Conservation (phyloP, 2,888 invertebrate species). For the Tachystola acroxantha region DNA sequence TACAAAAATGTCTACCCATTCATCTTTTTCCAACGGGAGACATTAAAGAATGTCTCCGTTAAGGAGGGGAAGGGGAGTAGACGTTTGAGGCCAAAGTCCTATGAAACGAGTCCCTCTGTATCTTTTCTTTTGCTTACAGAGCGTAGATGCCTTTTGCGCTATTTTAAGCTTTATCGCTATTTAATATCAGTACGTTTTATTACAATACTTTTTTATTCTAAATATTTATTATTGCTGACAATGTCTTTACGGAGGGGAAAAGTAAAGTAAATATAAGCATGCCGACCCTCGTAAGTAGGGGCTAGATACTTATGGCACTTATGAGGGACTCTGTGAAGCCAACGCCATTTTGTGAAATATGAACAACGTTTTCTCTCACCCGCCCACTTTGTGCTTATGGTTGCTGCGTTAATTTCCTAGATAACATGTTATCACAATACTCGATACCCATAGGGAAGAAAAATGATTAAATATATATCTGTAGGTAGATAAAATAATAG, state of each 20-base stretch:
- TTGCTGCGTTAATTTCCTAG: too few relatives aligned
- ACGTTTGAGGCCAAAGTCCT: slow-evolving; percentile 54
- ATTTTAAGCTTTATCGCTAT: slow-evolving; percentile 25
- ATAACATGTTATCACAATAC: too few relatives aligned
- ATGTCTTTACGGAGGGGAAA: slow-evolving; percentile 45
- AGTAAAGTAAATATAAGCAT: slow-evolving; percentile 36
- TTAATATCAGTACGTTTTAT: slow-evolving; percentile 23
- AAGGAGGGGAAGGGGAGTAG: slow-evolving; percentile 64
- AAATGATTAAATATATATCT: too few relatives aligned
- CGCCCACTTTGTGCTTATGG: too few relatives aligned
- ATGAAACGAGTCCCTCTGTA: slow-evolving; percentile 34
- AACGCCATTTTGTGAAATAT: slow-evolving; percentile 26
- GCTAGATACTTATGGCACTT: slow-evolving; percentile 10
- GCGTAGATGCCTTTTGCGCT: slow-evolving; percentile 19
- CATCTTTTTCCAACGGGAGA: slow-evolving; percentile 71
- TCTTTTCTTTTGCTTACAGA: slow-evolving; percentile 26
- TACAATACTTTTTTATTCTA: slow-evolving; percentile 38
- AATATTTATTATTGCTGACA: slow-evolving; percentile 57
- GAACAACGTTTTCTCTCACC: slow-evolving; percentile 11
- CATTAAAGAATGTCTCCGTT: slow-evolving; percentile 74
- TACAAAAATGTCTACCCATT: slow-evolving; percentile 74
- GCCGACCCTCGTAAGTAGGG: slow-evolving; percentile 30
- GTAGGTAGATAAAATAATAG: too few relatives aligned
- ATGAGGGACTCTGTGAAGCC: slow-evolving; percentile 18
- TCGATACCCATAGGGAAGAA: too few relatives aligned